Base-by-base conservation (phyloP, 2,888 invertebrate species). In the Pyrrhosoma nymphula region DNA sequence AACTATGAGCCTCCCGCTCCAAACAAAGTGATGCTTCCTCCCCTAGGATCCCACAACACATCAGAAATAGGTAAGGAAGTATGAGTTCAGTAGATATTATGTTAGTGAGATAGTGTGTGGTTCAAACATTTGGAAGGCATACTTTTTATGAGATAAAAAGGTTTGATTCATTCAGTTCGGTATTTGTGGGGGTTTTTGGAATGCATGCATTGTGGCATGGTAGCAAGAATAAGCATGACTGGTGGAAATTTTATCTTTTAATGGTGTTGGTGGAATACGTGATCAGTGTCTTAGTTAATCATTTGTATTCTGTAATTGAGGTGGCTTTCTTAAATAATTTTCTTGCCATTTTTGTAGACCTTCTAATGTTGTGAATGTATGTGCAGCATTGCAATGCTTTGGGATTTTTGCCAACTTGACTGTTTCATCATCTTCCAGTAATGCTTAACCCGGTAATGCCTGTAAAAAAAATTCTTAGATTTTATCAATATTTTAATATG, bases 11-110 rank as follows among this genome's bases (percentile, higher is more conserved):
- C 39, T 93, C 93, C 63, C 63, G 26, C 63, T 69, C 93, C 93
- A 69, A 93, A 93, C 93, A 93, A 93, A 69, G 93, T 93, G n/a
- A 93, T 93, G 93, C 93, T 93, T 63, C 93, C 93, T 93, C 93
- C 93, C n/a, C 47, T 93, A 69, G 93, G 93, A 18, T 93, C 93
- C 69, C 93, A 93, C 93, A 93, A 93, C 93, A 93, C 93, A 30
- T 93, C 93, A 26, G 93, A 93, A 93, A 93, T 93, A 47, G 93
- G 93, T 93, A 93, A 93, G 69, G 82, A 82, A 82, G 82, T 82
- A 35, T 82, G 35, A 30, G 3, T 82, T 30, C 30, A 35, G 82
- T 82, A 35, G 82, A 35, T 14, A 23, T 16, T 47, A 47, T n/a
- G 26, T 16, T 60, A 14, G 30, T 69, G 26, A 75, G 47, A 26